Conservation (phyloP, 2,797 vertebrate species). For the Prunella strophiata region DNA sequence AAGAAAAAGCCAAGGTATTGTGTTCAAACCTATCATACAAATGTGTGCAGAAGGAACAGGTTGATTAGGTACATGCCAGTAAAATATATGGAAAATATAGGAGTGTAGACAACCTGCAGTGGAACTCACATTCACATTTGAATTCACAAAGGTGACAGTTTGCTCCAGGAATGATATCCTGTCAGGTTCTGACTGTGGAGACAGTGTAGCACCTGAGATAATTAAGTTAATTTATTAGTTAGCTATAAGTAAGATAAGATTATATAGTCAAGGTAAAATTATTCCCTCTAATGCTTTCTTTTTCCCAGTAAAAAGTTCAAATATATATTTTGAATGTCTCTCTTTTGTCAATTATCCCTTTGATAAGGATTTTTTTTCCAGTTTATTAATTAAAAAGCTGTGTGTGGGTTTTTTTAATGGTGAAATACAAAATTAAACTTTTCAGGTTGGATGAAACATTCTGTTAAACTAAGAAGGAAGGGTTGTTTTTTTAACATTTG, state of each 20-base stretch:
- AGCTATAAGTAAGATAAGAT: background rate
- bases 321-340: background rate
- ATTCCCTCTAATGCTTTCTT: background rate
- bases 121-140: background rate
- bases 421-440: background rate
- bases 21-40: constrained; percentile 10
- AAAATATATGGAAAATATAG: background rate
- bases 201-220: background rate
- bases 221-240: background rate
- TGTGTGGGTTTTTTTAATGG: background rate
- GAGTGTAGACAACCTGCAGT: background rate
- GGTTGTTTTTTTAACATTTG: background rate
- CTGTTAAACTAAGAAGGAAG: background rate
- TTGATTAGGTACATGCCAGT: background rate
- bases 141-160: background rate
- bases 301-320: background rate
- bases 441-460: background rate
- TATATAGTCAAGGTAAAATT: background rate
- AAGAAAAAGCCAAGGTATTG: constrained; percentile 89
- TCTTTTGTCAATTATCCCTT: background rate
- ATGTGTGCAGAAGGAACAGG: background rate
- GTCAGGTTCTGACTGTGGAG: background rate
- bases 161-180: background rate
- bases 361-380: background rate
- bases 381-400: background rate